A percentile compares a stretch with the other conserved stretches of the same genome.
Conservation (phyloP, 2,113 vertebrate genomes). For the Leptobrachium leishanense region DNA sequence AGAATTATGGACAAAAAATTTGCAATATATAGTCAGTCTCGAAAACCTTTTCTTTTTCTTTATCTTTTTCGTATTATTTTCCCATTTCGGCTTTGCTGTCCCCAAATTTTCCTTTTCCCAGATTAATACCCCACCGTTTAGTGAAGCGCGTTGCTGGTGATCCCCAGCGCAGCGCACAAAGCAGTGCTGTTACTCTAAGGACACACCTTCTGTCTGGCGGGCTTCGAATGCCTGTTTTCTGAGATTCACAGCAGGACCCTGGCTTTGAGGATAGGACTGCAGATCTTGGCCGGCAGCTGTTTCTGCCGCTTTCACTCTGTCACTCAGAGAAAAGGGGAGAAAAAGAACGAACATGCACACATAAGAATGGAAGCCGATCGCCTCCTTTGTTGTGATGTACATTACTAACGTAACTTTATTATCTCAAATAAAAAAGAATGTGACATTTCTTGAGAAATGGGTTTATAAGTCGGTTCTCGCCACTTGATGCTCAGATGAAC, state of each 20-base stretch:
- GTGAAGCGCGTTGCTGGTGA: neutral
- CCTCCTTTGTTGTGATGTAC: slow-evolving; percentile 48
- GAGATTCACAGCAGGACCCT: slow-evolving; percentile 17
- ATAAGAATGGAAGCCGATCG: slow-evolving; percentile 51
- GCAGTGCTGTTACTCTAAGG: slow-evolving; percentile 1
- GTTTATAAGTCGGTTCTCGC: neutral
- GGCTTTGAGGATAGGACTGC: slow-evolving; percentile 37
- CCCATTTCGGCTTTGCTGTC: no score
- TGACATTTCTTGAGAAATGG: slow-evolving; percentile 16
- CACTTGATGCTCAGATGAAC: neutral
- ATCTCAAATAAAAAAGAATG: slow-evolving; percentile 38
- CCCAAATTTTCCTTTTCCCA: no score
- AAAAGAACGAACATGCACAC: slow-evolving; percentile 8
- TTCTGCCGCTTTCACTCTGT: slow-evolving; percentile 51
- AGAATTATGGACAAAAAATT: no score
- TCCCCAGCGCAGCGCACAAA: slow-evolving; percentile 24
- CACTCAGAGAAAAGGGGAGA: slow-evolving; percentile 54
- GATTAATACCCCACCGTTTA: no score
- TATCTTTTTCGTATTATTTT: no score
- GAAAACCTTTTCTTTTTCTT: no score
- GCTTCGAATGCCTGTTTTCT: neutral
- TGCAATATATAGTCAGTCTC: no score
- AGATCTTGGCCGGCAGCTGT: slow-evolving; percentile 56
- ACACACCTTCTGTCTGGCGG: slow-evolving; percentile 43
- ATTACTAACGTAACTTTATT: slow-evolving; percentile 42